Evolutionary conservation across 2,888 invertebrate genomes (phyloP), one percentile per base, ranked within the genome.

Genomic region (Malacosoma neustria): DNA sequence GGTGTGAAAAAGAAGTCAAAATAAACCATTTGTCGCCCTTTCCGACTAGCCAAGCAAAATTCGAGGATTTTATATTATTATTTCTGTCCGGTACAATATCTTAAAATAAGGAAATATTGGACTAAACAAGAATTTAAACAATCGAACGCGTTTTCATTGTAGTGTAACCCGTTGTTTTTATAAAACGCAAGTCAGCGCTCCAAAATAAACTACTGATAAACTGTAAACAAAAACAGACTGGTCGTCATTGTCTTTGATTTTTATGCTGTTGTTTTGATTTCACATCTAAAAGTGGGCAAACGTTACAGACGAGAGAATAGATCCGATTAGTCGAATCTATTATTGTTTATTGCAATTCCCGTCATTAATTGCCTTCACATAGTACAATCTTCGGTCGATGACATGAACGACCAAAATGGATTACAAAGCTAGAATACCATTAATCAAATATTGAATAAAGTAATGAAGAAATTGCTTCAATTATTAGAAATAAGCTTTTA

Each of bases 401-500:
- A 3, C 22, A 22, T 9, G 3, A 22, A 22, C 9, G 9, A 7
- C 6, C 22, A 9, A 22, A 22, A 22, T 5, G 9, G 22, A 7
- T 22, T 7, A 22, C 22, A 22, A 22, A 22, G 9, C n/a, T n/a
- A 22, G 9, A 9, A 5, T 7, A 22, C 9, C 22, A 22, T 22
- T 22, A 22, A 22, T 22, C 22, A 22, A 9, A 9, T 22, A 22
- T 22, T 5, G 9, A 22, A 22, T 47, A 33, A 35, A 36, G 22
- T 38, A 13, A 43, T 30, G 30, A 15, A 31, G 35, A 2, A 29
- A 36, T 14, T 6, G 5, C 14, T 15, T 32, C n/a, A 13, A 12
- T 33, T 14, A 32, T 15, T 14, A 5, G 6, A 38, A 39, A 37
- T 13, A n/a, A 34, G 14, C 30, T 22, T 11, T 30, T 35, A 22